Base-by-base conservation (phyloP, 1,140 invertebrate species). In the Hydropsyche tenuis region DNA sequence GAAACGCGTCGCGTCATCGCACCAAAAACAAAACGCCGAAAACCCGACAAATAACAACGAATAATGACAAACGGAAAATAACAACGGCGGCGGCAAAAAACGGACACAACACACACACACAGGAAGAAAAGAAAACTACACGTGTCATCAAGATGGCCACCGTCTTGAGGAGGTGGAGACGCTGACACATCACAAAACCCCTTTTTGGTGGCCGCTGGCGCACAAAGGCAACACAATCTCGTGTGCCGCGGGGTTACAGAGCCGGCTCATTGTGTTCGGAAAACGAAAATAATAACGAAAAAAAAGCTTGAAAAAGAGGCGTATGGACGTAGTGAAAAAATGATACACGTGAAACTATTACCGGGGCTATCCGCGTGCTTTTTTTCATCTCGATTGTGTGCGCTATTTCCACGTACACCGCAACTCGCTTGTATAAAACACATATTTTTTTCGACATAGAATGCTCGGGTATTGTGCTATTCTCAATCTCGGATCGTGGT, bases 81-180 rank as follows among this genome's bases (percentile, higher is more conserved):
- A 4, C 3, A 37, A 3, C 30, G 30, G 9, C 30, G 3, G 30
- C 30, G 9, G 30, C n/a, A n/a, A n/a, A n/a, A n/a, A n/a, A 43
- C 12, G 12, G 12, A 6, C 5, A 43, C 12, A 43, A 43, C 5
- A 43, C 37, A 43, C 37, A 43, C 12, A 43, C 5, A 53, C 18
- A 53, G 22, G 3, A 7, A 53, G 18, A 53, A 22, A 53, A 43
- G 7, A 23, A 56, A 70, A 70, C 7, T 68, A 68, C 65, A 68
- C 65, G 42, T 68, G 68, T 70, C 68, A 70, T 70, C 68, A 70
- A 70, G 37, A 70, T 70, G 68, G 51, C 68, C 68, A 56, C 68
- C 48, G 68, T 70, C 23, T 56, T 70, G 68, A 56, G 42, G 68
- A 70, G 63, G 23, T 70, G 56, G 56, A 22, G 51, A 70, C n/a